These are phyloP conservation scores for Trypoxylus dichotomus DNA, from an alignment of 1,140 invertebrate species.

Conservation along the genomic window DNA sequence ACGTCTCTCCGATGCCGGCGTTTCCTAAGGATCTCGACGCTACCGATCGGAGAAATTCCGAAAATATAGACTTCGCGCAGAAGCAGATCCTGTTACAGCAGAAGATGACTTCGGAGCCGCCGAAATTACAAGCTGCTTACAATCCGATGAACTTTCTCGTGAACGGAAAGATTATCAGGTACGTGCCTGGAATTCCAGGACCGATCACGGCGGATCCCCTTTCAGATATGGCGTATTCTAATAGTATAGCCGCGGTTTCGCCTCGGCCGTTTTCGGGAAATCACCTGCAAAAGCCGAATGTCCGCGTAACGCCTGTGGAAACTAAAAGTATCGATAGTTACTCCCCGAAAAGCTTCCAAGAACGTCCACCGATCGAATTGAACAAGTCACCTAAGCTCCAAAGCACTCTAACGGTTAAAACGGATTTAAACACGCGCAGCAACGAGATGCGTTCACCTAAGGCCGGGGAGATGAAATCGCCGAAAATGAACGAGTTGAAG, in stretches of 20 bases:
- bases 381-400: conserved; percentile 20
- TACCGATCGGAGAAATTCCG: neutral
- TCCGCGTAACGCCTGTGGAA: conserved; percentile 8
- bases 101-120: conserved; percentile 27
- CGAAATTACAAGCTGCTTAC: conserved; percentile 49
- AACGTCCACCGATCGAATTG: neutral
- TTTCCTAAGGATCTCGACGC: conserved; percentile 23
- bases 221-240: conserved; percentile 38
- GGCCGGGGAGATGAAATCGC: neutral
- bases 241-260: neutral
- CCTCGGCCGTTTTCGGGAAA: neutral
- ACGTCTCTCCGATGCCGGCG: neutral
- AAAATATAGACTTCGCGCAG: conserved; percentile 35
- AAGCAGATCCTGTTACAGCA: conserved; percentile 33
- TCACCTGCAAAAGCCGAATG: conserved; percentile 10
- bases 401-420: conserved; percentile 13
- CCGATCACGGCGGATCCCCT: conserved; percentile 55
- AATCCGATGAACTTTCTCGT: conserved; percentile 67
- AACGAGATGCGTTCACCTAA: conserved; percentile 25
- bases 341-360: neutral
- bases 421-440: neutral
- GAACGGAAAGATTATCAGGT: conserved; percentile 75
- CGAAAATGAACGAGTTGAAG: conserved; percentile 21
- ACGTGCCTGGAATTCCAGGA: conserved; percentile 84
- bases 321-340: conserved; percentile 9